These are phyloP conservation scores for Phyllotis vaccarum DNA, from an alignment of 2,797 vertebrate genomes.

Conservation along the genomic window DNA sequence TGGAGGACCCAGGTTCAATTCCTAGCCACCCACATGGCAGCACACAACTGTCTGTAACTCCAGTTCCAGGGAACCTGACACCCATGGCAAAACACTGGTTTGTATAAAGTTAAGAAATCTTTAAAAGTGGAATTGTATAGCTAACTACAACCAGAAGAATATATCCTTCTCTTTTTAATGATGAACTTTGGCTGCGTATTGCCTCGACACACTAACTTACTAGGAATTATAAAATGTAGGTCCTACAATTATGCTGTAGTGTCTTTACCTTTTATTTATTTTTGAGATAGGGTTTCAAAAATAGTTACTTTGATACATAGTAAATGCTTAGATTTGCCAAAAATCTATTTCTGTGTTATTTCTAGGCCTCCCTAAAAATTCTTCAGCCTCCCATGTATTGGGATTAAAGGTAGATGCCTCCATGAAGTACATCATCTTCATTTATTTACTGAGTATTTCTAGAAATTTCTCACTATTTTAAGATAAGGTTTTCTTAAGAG, in stretches of 20 bases:
- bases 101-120: too few species aligned
- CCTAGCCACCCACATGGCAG: too few species aligned
- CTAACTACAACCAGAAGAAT: background rate
- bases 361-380: background rate
- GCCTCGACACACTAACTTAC: background rate
- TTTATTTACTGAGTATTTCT: background rate
- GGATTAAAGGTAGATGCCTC: background rate
- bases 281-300: background rate
- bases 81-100: too few species aligned
- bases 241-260: background rate
- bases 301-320: background rate
- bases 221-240: background rate
- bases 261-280: background rate
- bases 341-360: background rate
- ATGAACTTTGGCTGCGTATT: background rate
- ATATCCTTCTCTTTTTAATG: background rate
- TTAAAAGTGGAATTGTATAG: background rate
- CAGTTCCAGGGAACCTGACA: too few species aligned
- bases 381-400: background rate
- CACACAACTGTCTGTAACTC: too few species aligned
- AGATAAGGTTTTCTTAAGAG: background rate
- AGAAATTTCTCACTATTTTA: background rate
- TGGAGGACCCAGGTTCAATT: too few species aligned
- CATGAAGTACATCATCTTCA: background rate
- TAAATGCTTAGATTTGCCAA: background rate